phyloP scores from a whole-genome alignment of 2,888 invertebrate genomes.

The Chrysopilus asiliformis region DNA sequence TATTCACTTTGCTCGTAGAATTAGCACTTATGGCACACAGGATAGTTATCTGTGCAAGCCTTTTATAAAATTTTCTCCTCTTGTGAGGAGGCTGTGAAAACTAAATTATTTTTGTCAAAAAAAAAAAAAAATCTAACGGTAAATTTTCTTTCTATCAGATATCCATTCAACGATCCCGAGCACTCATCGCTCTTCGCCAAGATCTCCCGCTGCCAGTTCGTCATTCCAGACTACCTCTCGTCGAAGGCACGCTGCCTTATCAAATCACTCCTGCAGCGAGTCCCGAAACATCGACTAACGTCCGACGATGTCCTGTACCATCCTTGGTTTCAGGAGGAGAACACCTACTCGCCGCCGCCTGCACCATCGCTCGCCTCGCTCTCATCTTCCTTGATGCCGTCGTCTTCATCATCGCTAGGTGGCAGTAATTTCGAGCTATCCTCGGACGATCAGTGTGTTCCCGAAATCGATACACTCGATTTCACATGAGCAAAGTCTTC shows the following conservation, averaged over 20 bases:
- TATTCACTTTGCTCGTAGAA: no score
- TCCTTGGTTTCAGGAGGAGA: constrained; percentile 65
- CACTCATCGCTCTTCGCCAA: constrained; percentile 78
- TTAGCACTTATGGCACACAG: background rate
- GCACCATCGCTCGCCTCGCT: no score
- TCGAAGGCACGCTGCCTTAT: constrained; percentile 74
- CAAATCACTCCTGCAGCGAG: constrained; percentile 63
- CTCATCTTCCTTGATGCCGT: background rate
- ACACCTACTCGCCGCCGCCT: no score
- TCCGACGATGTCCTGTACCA: constrained; percentile 69
- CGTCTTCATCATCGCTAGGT: background rate
- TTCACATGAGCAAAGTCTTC: constrained; percentile 9
- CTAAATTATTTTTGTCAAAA: no score
- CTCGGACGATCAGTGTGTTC: constrained; percentile 18
- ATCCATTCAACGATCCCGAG: constrained; percentile 87
- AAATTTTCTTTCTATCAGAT: constrained; percentile 41
- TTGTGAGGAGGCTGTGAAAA: background rate
- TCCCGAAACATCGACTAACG: constrained; percentile 66
- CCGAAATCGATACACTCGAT: constrained; percentile 14
- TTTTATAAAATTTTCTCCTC: background rate
- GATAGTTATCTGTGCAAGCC: background rate
- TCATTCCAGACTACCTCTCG: constrained; percentile 71
- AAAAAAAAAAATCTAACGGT: no score
- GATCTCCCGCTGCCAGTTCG: constrained; percentile 75
- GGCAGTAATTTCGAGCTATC: constrained; percentile 12